Conservation (phyloP, 2,888 invertebrate genomes). For the Matsumyia berberina region DNA sequence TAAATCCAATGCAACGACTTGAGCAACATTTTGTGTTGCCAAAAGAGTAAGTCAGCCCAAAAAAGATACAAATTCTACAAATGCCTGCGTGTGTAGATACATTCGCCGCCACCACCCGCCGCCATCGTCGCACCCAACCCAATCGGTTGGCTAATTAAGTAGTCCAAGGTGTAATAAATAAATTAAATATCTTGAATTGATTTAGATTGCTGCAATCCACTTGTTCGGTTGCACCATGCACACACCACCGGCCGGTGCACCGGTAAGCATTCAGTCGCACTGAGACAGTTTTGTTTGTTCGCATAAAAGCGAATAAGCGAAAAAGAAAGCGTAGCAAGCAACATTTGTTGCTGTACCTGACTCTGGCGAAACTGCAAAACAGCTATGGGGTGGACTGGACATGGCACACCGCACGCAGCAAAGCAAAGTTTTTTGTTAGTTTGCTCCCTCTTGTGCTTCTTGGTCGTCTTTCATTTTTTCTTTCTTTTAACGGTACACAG, state of each 20-base stretch:
- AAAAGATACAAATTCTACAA: conserved; percentile 31
- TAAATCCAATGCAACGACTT: not conserved
- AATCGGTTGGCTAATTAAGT: conserved; percentile 67
- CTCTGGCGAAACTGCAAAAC: conserved; percentile 18
- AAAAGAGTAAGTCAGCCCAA: conserved; percentile 39
- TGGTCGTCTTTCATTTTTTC: not conserved
- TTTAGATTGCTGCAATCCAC: conserved; percentile 62
- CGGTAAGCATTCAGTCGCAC: conserved; percentile 5
- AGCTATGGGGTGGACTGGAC: conserved; percentile 8
- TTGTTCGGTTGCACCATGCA: conserved; percentile 50
- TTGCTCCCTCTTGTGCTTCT: not conserved
- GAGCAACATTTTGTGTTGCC: conserved; percentile 28
- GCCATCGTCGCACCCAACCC: conserved; percentile 11
- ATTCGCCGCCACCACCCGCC: not conserved
- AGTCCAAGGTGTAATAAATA: conserved; percentile 72
- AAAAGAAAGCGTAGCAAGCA: conserved; percentile 51
- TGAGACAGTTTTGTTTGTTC: conserved; percentile 41
- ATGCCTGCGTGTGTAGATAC: conserved; percentile 2
- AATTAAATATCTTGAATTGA: conserved; percentile 56
- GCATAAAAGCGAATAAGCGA: conserved; percentile 13
- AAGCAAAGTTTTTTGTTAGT: too few species aligned
- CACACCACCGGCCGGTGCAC: conserved; percentile 7
- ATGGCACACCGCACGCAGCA: not conserved
- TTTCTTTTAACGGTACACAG: conserved; percentile 60
- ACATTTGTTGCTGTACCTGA: conserved; percentile 23